These are phyloP conservation scores for Labrus mixtus DNA, from an alignment of 2,113 vertebrate genomes.

Conservation along the genomic window DNA sequence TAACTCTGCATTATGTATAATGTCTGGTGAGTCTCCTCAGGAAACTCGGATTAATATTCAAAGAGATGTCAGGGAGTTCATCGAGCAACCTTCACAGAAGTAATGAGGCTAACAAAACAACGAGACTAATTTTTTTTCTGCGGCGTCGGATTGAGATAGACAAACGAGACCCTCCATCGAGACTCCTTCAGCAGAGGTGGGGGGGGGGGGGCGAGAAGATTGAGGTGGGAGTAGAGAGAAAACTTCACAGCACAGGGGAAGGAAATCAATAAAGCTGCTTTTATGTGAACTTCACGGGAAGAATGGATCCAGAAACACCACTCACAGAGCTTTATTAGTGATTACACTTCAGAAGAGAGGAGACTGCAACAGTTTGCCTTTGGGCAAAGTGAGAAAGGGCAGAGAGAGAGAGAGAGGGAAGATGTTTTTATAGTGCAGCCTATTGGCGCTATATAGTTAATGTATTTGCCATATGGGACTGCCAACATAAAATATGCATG, in stretches of 20 bases:
- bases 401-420: conserved; percentile 42
- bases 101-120: conserved; percentile 18
- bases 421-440: conserved; percentile 57
- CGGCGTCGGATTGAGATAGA: conserved; percentile 50
- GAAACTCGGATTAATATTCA: conserved; percentile 36
- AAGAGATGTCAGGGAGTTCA: conserved; percentile 23
- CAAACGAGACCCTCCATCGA: conserved; percentile 50
- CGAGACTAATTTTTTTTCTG: conserved; percentile 41
- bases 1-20: conserved; percentile 11
- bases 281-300: conserved; percentile 74
- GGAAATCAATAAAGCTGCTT: conserved; percentile 81
- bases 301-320: conserved; percentile 59
- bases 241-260: conserved; percentile 62
- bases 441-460: conserved; percentile 21
- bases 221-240: conserved; percentile 56
- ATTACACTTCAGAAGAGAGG: conserved; percentile 51
- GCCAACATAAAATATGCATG: conserved; percentile 78
- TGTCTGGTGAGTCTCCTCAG: background rate
- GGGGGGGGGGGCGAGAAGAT: conserved; percentile 37
- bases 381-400: conserved; percentile 64
- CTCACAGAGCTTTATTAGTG: conserved; percentile 69
- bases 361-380: conserved; percentile 50
- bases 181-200: conserved; percentile 34
- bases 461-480: conserved; percentile 54
- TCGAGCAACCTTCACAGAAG: conserved; percentile 1